phyloP scores from a whole-genome alignment of 2,797 vertebrate species.

The Fundulus diaphanus region DNA sequence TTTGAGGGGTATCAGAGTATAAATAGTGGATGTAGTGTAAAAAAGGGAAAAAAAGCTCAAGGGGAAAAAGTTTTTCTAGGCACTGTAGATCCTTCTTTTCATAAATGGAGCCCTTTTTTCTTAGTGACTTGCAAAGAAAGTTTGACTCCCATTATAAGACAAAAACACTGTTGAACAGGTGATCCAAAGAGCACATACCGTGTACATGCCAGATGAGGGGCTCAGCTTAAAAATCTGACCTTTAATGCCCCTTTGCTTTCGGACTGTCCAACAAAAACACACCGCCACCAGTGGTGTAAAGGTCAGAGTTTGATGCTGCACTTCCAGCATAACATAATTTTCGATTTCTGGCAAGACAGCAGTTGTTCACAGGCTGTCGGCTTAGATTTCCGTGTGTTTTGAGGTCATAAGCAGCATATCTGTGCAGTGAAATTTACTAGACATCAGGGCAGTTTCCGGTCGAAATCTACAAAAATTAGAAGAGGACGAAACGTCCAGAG shows the following conservation, averaged over 20 bases:
- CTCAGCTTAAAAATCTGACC: constrained; percentile 9
- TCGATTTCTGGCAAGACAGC: not conserved
- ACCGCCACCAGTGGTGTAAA: constrained; percentile 1
- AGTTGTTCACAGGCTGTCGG: not conserved
- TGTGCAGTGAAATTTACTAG: not conserved
- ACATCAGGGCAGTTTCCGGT: too few species aligned
- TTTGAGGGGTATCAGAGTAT: not conserved
- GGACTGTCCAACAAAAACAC: not conserved
- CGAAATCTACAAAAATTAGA: too few species aligned
- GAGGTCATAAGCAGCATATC: not conserved
- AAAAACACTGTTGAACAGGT: constrained; percentile 1
- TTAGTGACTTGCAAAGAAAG: not conserved
- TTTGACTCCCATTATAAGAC: not conserved
- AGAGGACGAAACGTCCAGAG: too few species aligned
- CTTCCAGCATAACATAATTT: not conserved
- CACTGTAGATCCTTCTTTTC: not conserved
- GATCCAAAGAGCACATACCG: not conserved
- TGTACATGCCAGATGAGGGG: not conserved
- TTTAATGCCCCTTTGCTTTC: not conserved
- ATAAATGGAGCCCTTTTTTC: not conserved
- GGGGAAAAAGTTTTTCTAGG: not conserved
- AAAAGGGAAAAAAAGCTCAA: not conserved
- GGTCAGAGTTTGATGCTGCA: constrained; percentile 3
- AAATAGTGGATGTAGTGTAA: not conserved
- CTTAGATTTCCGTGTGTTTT: not conserved